Evolutionary conservation across 2,797 vertebrate species (phyloP), one percentile per base, ranked within the genome.

Genomic region (Uromys caudimaculatus): DNA sequence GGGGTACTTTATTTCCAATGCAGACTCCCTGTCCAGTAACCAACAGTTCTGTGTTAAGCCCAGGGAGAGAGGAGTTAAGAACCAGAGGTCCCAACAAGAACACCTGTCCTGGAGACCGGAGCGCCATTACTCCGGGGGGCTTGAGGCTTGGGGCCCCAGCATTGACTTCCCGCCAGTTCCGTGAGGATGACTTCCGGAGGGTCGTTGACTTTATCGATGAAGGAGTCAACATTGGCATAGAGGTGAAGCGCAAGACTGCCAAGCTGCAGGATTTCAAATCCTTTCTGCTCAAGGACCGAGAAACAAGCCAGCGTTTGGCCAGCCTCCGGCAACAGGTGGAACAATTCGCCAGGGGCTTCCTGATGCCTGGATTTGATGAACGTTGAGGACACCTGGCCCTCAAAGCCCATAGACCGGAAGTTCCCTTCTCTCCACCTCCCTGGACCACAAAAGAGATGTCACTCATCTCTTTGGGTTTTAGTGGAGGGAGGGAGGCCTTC

Each of bases 281-380:
- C 77, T 99, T 99, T 98, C 98, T 99, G 89, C 99, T 99, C 82
- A 97, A 99, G 94, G 99, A 99, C 32, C 95, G 98, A 0, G 99
- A 99, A 97, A 99, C 99, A 0, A 98, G 98, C 87, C 98, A 96
- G 29, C 98, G 98, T 77, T 98, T 99, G 54, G 97, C 98, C 0
- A 98, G 98, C 4, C 99, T 99, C 81, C 99, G 99, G 27, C 98
- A 98, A 16, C 98, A 99, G 0, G 99, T 99, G 29, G 99, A 99
- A 97, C 98, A 98, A 47, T 99, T 99, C 35, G 99, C 99, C 81
- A 99, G 99, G 95, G 99, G 99, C 93, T 99, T 99, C 98, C 99
- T 99, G 87, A 99, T 99, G 99, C 99, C 99, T 0, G 99, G 99
- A n/a, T n/a, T n/a, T n/a, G n/a, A n/a, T n/a, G n/a, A n/a, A n/a